phyloP scores from a whole-genome alignment of 2,888 invertebrate genomes.

The Stenurella melanura region DNA sequence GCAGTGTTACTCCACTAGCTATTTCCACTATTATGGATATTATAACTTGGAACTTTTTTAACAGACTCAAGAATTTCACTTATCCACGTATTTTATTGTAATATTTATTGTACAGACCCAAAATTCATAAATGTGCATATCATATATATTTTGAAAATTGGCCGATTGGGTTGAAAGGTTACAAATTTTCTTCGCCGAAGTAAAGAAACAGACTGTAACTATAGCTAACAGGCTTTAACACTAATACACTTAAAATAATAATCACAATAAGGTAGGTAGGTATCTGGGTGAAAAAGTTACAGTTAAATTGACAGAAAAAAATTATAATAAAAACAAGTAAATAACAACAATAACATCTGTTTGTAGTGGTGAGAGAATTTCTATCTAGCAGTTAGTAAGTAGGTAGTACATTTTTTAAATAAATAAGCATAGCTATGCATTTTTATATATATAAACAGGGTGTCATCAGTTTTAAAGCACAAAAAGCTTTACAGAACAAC shows the following conservation, averaged over 20 bases:
- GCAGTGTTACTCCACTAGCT: no score
- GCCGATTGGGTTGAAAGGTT: not conserved
- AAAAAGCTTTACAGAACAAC: not conserved
- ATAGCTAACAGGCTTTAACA: not conserved
- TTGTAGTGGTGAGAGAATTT: slow-evolving; percentile 24
- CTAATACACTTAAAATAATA: not conserved
- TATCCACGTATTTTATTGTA: not conserved
- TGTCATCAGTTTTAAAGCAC: not conserved
- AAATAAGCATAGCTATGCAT: slow-evolving; percentile 34
- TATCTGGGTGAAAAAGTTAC: not conserved
- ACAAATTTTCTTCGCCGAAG: not conserved
- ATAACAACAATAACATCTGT: slow-evolving; percentile 28
- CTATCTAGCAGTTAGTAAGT: slow-evolving; percentile 31
- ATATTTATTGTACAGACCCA: not conserved
- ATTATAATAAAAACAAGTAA: slow-evolving; percentile 24
- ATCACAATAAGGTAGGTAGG: not conserved
- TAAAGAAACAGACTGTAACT: not conserved
- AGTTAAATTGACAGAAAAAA: slow-evolving; percentile 16
- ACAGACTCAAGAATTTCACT: not conserved
- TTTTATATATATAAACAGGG: slow-evolving; percentile 17
- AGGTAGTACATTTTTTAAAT: slow-evolving; percentile 39
- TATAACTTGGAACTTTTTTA: not conserved
- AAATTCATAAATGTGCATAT: not conserved
- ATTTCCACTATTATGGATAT: not conserved
- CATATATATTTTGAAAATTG: not conserved